phyloP scores from a whole-genome alignment of 2,797 vertebrate genomes.

The Spatula versicolor region DNA sequence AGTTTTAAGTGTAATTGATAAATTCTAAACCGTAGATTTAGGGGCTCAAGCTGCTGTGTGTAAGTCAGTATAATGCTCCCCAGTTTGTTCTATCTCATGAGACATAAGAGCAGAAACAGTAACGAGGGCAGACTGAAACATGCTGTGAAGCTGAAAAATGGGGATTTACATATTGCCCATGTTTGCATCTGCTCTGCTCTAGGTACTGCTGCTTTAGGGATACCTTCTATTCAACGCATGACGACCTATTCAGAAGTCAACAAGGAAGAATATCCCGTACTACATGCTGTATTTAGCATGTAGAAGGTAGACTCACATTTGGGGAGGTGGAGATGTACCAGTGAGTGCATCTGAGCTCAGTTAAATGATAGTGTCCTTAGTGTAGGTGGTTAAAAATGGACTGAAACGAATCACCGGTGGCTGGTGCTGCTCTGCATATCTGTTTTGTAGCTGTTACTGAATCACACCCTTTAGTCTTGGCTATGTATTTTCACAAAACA shows the following conservation, averaged over 20 bases:
- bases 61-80: background rate
- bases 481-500: background rate
- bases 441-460: background rate
- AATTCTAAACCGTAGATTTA: background rate
- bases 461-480: background rate
- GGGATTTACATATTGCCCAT: fast-evolving
- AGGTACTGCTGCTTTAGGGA: too few species aligned
- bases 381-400: background rate
- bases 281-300: too few species aligned
- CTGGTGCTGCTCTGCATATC: background rate
- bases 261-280: background rate
- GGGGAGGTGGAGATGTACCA: background rate
- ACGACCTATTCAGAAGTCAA: fast-evolving
- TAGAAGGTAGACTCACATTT: fast-evolving
- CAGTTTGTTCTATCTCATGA: fast-evolving
- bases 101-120: background rate
- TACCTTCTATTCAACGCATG: fast-evolving
- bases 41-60: background rate
- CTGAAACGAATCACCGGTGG: background rate
- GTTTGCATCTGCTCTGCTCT: background rate
- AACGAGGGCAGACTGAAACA: fast-evolving
- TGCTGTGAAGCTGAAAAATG: background rate
- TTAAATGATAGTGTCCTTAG: background rate
- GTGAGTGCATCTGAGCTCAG: background rate
- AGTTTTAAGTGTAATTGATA: background rate